Base-by-base conservation (phyloP, 1,140 invertebrate genomes). In the Temnothorax nylanderi region DNA sequence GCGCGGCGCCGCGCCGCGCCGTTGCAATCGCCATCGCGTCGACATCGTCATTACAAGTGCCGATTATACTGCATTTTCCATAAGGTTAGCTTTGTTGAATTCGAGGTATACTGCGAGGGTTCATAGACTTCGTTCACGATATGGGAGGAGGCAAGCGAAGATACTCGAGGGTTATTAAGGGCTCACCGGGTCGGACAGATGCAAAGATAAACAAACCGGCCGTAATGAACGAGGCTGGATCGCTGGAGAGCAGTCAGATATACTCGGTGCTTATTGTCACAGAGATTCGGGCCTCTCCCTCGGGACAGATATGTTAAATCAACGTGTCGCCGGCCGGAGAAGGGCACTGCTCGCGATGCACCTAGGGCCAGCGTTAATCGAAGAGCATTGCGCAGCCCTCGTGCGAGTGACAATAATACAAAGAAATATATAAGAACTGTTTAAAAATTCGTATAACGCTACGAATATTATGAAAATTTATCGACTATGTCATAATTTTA, bases 121-220 rank as follows among this genome's bases (percentile, higher is more conserved):
- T 86, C 72, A 74, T 81, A 84, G 87, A 58, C 78, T 71, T 80
- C 58, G 37, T 3, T 56, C 67, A 32, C 47, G 54, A 82, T 41
- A 58, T 26, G 67, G 51, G 69, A 49, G 85, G 60, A 49, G 77
- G 47, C 16, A 54, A 54, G 64, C 56, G 32, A 65, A 80, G 65
- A 37, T 82, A 86, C 69, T 91, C 87, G 86, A 92, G 89, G 88
- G 86, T 92, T 91, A 92, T 92, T 91, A 90, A 92, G 81, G 91
- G 89, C 89, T 93, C 91, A 92, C 86, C 88, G 87, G 89, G 80
- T 92, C 85, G 84, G 90, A 87, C 91, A 90, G 89, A 93, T 93
- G 87, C 85, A 88, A 88, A 86, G 91, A 92, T 91, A 93, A 93
- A 93, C 87, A 91, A 93, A 92, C 92, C 86, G 62, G 69, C 37